Base-by-base conservation (phyloP, 2,888 invertebrate genomes). In the Melinaea marsaeus region DNA sequence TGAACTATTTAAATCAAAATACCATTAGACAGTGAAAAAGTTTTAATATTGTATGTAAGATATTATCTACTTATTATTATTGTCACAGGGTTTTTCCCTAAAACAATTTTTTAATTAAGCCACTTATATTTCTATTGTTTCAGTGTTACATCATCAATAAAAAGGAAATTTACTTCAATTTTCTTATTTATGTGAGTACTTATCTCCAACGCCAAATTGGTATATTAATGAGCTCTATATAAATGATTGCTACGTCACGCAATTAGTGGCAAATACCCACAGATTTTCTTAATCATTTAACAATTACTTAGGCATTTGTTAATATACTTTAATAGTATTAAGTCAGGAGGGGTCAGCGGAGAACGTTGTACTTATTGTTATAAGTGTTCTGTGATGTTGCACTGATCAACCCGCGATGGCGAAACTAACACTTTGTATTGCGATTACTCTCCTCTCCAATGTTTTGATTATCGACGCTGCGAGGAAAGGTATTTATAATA, bases 211-310 rank as follows among this genome's bases (percentile, higher is more conserved):
- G 13, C 47, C 61, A 57, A 56, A 64, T 62, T 64, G 54, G 46
- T 59, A 61, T 58, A 58, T 58, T 64, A 57, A 63, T 35, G 34
- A 60, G 54, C 33, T 33, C 57, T 51, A 57, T 54, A 61, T 58
- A 57, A 64, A 64, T 51, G 58, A 61, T 67, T 58, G 61, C 71
- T 69, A 72, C 72, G 72, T 75, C 75, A 71, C 58, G 68, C 73
- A 79, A 84, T 84, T 83, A 84, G 72, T 72, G 74, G 68, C 75
- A 77, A 83, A 79, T 82, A 79, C 77, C 76, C 72, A 73, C 72
- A 74, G 75, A 79, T 75, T 78, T 71, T 73, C 71, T 75, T 71
- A 72, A 76, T 78, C 70, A 67, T 63, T 65, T 72, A 69, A 71
- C 76, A 77, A 83, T 84, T 79, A 81, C 71, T 71, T 61, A 69